Evolutionary conservation across 2,113 vertebrate species (phyloP).

Genomic region (Oreotrochilus melanogaster): DNA sequence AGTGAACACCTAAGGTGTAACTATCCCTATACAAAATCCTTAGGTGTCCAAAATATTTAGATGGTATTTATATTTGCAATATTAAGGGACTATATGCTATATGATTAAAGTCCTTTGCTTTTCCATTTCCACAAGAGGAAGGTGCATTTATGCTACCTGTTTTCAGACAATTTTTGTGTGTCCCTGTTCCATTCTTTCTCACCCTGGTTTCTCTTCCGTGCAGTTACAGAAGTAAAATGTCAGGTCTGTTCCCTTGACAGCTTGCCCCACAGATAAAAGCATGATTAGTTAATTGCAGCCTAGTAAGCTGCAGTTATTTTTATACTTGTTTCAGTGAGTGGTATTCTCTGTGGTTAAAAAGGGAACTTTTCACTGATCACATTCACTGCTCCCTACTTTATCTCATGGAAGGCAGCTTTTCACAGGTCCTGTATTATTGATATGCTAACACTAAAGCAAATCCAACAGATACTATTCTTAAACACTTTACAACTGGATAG

Average conservation of each 20-base stretch:
- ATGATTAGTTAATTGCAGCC: background rate
- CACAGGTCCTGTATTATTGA: background rate
- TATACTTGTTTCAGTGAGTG: background rate
- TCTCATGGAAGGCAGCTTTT: background rate
- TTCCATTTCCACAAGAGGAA: background rate
- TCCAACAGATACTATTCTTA: background rate
- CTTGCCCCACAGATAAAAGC: background rate
- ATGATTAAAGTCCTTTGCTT: background rate
- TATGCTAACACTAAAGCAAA: background rate
- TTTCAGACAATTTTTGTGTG: background rate
- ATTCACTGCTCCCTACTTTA: background rate
- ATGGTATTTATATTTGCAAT: background rate
- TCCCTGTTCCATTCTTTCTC: background rate
- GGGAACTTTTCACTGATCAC: background rate
- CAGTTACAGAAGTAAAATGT: background rate
- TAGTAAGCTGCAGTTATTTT: background rate
- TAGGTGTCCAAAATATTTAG: background rate
- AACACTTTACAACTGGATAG: background rate
- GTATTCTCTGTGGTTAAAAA: conserved; percentile 2
- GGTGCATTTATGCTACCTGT: background rate
- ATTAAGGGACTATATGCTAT: background rate
- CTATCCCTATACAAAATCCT: background rate
- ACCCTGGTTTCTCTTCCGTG: background rate
- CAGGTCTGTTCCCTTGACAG: background rate
- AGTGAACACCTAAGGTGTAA: background rate